phyloP scores from a whole-genome alignment of 2,888 invertebrate genomes.

The Lithophane leautieri region DNA sequence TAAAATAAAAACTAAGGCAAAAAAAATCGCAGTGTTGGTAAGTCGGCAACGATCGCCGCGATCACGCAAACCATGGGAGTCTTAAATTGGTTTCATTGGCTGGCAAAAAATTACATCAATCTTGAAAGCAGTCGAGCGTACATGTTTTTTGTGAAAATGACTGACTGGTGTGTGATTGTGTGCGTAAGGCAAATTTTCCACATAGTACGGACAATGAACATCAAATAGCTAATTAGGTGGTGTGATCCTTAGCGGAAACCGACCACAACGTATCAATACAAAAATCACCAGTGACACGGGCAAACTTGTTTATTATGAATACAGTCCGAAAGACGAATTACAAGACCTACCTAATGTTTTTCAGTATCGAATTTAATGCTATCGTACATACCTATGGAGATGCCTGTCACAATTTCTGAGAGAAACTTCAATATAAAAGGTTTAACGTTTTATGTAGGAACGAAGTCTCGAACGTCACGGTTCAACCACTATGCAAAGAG shows the following conservation, averaged over 20 bases:
- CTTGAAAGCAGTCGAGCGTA: constrained; percentile 57
- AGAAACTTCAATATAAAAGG: too few species aligned
- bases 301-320: neutral
- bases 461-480: neutral
- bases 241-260: constrained; percentile 2
- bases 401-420: too few species aligned
- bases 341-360: neutral
- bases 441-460: too few species aligned
- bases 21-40: constrained; percentile 29
- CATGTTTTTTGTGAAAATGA: constrained; percentile 52
- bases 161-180: constrained; percentile 32
- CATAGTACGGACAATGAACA: constrained; percentile 19
- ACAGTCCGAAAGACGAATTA: neutral
- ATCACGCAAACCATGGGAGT: constrained; percentile 59
- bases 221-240: constrained; percentile 30
- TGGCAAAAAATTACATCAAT: constrained; percentile 68
- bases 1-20: constrained; percentile 49
- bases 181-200: constrained; percentile 31
- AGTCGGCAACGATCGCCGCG: constrained; percentile 33
- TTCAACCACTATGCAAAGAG: constrained; percentile 20
- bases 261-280: constrained; percentile 6
- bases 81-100: constrained; percentile 66
- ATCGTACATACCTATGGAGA: too few species aligned
- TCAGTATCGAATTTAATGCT: too few species aligned
- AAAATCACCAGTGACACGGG: neutral